Percentiles rank a stretch among this genome's conserved stretches.
These are phyloP conservation scores for Muscina levida DNA, from an alignment of 2,888 invertebrate genomes.

Conservation along the genomic window DNA sequence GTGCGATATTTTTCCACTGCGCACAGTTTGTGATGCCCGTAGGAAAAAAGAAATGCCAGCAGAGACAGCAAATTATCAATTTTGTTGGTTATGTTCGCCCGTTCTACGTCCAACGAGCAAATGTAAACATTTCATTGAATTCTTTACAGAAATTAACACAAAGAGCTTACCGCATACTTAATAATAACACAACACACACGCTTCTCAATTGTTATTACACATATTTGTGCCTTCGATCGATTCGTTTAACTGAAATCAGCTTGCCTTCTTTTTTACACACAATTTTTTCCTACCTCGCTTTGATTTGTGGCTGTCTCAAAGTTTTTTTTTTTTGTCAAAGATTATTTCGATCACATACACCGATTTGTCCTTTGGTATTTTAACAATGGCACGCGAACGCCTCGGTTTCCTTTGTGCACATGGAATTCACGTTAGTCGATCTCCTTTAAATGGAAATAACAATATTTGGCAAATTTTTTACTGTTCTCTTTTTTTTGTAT, in stretches of 20 bases:
- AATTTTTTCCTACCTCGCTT: background rate
- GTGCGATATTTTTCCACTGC: conserved; percentile 8
- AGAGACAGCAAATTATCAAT: conserved; percentile 24
- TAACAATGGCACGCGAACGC: background rate
- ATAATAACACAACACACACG: conserved; percentile 15
- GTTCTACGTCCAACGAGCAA: background rate
- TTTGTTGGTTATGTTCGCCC: conserved; percentile 61
- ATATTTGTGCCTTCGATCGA: background rate
- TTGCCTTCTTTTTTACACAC: background rate
- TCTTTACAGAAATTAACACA: conserved; percentile 5
- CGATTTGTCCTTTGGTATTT: too few species aligned
- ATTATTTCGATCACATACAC: too few species aligned
- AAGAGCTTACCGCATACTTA: conserved; percentile 17
- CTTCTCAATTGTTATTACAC: background rate
- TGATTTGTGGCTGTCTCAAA: too few species aligned
- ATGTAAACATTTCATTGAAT: conserved; percentile 27
- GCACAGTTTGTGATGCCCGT: too few species aligned
- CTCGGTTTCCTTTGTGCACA: background rate
- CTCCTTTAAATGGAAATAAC: background rate
- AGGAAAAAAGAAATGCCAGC: background rate
- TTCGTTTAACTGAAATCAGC: background rate
- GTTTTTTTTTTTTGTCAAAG: too few species aligned
- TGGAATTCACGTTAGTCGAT: background rate
- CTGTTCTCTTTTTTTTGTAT: conserved; percentile 50
- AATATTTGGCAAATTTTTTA: conserved; percentile 33